Conservation (phyloP, 2,888 invertebrate genomes). For the Protophormia terraenovae region DNA sequence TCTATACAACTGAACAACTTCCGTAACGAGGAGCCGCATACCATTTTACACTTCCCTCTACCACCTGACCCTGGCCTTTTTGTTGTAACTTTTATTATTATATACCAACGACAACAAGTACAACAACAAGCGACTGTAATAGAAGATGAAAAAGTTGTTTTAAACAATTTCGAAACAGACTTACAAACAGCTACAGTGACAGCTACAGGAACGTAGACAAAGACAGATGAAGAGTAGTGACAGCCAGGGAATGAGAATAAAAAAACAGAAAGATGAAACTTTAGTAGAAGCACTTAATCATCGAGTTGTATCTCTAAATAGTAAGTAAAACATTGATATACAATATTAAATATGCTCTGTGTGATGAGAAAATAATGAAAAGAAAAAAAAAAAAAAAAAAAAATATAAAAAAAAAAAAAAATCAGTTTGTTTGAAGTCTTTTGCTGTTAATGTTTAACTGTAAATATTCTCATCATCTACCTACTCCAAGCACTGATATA, state of each 20-base stretch:
- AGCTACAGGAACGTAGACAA: slow-evolving; percentile 20
- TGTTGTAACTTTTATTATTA: slow-evolving; percentile 26
- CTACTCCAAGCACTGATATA: neutral
- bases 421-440: slow-evolving; percentile 47
- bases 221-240: slow-evolving; percentile 5
- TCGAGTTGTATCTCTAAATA: slow-evolving; percentile 54
- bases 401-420: neutral
- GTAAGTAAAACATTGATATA: slow-evolving; percentile 60
- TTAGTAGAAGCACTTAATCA: slow-evolving; percentile 62
- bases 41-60: neutral
- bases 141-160: slow-evolving; percentile 49
- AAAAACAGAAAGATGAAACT: slow-evolving; percentile 22
- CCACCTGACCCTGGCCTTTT: slow-evolving; percentile 31
- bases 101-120: too few relatives aligned
- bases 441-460: slow-evolving; percentile 17
- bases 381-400: neutral
- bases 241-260: too few relatives aligned
- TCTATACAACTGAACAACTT: slow-evolving; percentile 33
- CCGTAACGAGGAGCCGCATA: neutral
- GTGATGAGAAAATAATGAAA: neutral
- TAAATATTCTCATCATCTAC: slow-evolving; percentile 25
- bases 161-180: slow-evolving; percentile 46
- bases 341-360: slow-evolving; percentile 60
- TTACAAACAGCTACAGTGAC: neutral
- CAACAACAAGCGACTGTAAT: slow-evolving; percentile 30